Conservation (phyloP, 2,888 invertebrate species). For the Morpho helenor region DNA sequence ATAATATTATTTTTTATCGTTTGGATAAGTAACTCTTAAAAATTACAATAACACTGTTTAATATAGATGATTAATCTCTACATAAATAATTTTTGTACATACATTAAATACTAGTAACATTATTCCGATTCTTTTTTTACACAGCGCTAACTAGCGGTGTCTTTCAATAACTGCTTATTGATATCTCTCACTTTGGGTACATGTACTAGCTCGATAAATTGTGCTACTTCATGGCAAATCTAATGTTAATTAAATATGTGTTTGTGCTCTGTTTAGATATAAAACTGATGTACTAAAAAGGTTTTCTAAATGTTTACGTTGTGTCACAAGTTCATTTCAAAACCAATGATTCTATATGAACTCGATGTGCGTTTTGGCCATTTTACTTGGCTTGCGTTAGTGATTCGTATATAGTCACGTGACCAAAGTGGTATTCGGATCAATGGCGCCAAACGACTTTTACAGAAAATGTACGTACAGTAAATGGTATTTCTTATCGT, state of each 20-base stretch:
- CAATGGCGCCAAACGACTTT: slow-evolving; percentile 79
- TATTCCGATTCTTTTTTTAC: slow-evolving; percentile 19
- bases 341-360: slow-evolving; percentile 74
- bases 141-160: slow-evolving; percentile 65
- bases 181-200: slow-evolving; percentile 71
- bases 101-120: slow-evolving; percentile 32
- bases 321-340: slow-evolving; percentile 66
- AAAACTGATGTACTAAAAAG: slow-evolving; percentile 46
- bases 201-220: slow-evolving; percentile 65
- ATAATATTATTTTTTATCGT: too few species aligned
- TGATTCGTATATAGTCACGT: slow-evolving; percentile 79
- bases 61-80: background rate
- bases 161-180: slow-evolving; percentile 67
- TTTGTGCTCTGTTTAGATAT: slow-evolving; percentile 54
- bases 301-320: slow-evolving; percentile 65
- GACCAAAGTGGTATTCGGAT: slow-evolving; percentile 74
- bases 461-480: slow-evolving; percentile 73
- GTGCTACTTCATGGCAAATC: slow-evolving; percentile 61
- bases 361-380: slow-evolving; percentile 79
- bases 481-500: slow-evolving; percentile 38
- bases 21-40: too few species aligned
- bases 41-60: too few species aligned
- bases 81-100: background rate
- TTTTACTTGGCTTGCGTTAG: slow-evolving; percentile 79
- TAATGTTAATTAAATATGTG: slow-evolving; percentile 60